Evolutionary conservation across 2,113 vertebrate genomes (phyloP), one percentile per base, ranked within the genome.

Genomic region (Datnioides undecimradiatus): DNA sequence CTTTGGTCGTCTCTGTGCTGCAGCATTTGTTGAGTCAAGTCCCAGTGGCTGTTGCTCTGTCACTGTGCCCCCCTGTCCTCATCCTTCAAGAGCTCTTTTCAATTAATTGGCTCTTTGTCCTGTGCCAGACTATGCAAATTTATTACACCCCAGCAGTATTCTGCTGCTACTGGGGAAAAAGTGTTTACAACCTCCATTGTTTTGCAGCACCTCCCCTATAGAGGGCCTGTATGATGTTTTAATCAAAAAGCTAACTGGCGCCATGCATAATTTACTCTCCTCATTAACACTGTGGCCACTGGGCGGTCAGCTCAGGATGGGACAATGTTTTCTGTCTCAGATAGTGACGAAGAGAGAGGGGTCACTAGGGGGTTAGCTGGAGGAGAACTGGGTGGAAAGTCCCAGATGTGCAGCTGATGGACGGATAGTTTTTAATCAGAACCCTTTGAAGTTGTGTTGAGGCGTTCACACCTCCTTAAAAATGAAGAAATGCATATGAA

Each of bases 71-170:
- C 95, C 95, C 96, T 92, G 93, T 95, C 93, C 94, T 95, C 88
- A 86, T 91, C 90, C 82, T 87, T 92, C 83, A 83, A 95, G 95
- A 95, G 95, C 94, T 89, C 93, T 92, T 97, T 98, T 97, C 95
- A 97, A 97, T 99, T 99, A 99, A 99, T 99, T 96, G 96, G 96
- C 92, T 95, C 95, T 97, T 99, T 95, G 97, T 97, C 96, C 96
- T 86, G 93, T 94, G 94, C 96, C 96, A 97, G 96, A 96, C 96
- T 98, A 98, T 99, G 97, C 97, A 98, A 97, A 98, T 99, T 95
- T 97, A 97, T 98, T 96, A 96, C 96, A 96, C 95, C 95, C 95
- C 95, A 93, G 95, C 95, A 95, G 95, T 96, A 95, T 97, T 97
- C 95, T 96, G 89, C 94, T 93, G 94, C 96, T 97, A 95, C 93